These are phyloP conservation scores for Oophaga sylvatica DNA, from an alignment of 2,797 vertebrate genomes.

Conservation along the genomic window DNA sequence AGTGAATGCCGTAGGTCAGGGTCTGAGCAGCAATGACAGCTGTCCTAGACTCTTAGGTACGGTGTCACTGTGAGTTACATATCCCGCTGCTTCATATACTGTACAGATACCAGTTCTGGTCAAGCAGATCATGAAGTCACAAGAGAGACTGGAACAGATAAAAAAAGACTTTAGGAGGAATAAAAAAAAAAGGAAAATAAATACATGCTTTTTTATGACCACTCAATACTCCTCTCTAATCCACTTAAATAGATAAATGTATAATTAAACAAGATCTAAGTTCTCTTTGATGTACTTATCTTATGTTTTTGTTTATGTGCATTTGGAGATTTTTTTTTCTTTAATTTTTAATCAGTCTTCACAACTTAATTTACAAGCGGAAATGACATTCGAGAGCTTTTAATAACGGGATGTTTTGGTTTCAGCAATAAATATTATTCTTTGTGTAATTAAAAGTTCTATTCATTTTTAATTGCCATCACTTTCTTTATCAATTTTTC, in stretches of 20 bases:
- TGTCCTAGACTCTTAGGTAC: conserved; percentile 56
- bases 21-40: conserved; percentile 53
- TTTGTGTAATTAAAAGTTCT: too few relatives aligned
- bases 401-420: too few relatives aligned
- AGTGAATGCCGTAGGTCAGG: conserved; percentile 54
- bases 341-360: neutral
- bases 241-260: neutral
- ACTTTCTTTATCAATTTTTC: too few relatives aligned
- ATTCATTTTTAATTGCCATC: too few relatives aligned
- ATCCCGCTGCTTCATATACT: conserved; percentile 37
- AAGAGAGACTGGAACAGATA: conserved; percentile 11
- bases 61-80: conserved; percentile 54
- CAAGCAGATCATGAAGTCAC: conserved; percentile 50
- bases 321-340: neutral
- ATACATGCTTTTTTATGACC: neutral
- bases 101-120: conserved; percentile 42
- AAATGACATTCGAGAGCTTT: too few relatives aligned
- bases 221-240: neutral
- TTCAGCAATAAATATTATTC: too few relatives aligned
- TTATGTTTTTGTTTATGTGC: neutral
- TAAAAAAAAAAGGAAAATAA: neutral
- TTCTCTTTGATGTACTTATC: neutral
- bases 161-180: neutral
- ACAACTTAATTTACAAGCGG: too few relatives aligned
- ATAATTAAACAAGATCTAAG: neutral